phyloP scores from a whole-genome alignment of 2,797 vertebrate species.

The Arnoldichthys spilopterus region DNA sequence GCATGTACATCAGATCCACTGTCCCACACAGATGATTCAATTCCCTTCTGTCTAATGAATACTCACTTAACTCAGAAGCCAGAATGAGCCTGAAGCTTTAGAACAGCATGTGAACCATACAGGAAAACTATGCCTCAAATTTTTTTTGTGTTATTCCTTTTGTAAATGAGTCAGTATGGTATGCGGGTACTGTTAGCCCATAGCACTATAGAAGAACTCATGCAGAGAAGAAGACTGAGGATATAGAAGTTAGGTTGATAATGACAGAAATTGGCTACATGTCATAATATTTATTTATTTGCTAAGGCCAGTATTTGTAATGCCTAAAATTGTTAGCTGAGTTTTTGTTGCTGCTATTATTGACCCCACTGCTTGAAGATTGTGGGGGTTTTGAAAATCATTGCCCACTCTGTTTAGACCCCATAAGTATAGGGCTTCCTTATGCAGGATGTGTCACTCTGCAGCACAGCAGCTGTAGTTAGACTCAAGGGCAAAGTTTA shows the following conservation, averaged over 20 bases:
- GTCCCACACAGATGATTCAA: constrained; percentile 27
- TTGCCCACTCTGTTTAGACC: neutral
- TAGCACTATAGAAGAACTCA: constrained; percentile 5
- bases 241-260: neutral
- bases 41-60: constrained; percentile 26
- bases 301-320: neutral
- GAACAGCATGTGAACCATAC: neutral
- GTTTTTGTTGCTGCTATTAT: no score
- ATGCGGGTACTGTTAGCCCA: neutral
- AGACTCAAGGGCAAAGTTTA: constrained; percentile 18
- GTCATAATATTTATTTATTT: neutral
- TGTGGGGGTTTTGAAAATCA: constrained; percentile 10
- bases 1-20: neutral
- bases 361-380: constrained; percentile 8
- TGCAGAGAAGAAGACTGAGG: constrained; percentile 45
- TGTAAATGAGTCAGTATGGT: constrained; percentile 1
- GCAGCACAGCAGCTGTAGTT: constrained; percentile 38
- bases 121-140: constrained; percentile 11
- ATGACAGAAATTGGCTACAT: neutral
- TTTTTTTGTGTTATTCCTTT: neutral
- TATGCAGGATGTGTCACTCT: constrained; percentile 41
- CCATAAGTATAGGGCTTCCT: constrained; percentile 21
- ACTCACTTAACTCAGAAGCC: constrained; percentile 12
- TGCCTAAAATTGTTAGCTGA: no score
- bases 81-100: neutral